Conservation (phyloP, 2,113 vertebrate species). For the Loxodonta africana region DNA sequence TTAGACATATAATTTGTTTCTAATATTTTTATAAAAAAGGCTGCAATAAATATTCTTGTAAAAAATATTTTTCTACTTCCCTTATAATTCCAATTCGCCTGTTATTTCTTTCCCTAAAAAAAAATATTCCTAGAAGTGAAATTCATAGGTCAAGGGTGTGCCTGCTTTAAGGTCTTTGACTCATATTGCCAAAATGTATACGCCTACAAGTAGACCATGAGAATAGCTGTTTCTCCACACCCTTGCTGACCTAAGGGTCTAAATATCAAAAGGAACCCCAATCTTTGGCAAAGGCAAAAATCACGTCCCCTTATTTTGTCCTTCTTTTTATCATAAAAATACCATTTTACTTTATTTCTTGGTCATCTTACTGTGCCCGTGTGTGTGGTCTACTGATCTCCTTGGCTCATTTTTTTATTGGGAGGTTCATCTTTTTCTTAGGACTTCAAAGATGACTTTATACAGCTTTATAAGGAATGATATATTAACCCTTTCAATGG, state of each 20-base stretch:
- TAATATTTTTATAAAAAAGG: background rate
- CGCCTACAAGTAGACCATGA: background rate
- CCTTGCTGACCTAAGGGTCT: background rate
- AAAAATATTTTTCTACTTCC: background rate
- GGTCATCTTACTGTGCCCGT: background rate
- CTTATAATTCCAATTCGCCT: background rate
- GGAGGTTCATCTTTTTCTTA: background rate
- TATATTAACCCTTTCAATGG: background rate
- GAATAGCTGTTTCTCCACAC: background rate
- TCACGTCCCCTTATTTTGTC: background rate
- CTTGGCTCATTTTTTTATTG: background rate
- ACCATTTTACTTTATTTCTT: constrained; percentile 5
- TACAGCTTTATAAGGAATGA: background rate
- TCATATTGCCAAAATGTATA: background rate
- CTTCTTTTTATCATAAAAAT: background rate
- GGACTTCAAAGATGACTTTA: background rate
- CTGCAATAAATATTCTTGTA: background rate
- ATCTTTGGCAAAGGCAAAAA: background rate
- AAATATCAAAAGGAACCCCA: background rate
- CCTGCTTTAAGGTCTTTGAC: background rate
- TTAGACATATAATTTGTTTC: background rate
- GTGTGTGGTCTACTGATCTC: background rate
- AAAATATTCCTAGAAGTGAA: background rate
- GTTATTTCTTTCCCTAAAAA: background rate
- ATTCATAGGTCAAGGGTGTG: background rate